These are phyloP conservation scores for Hyperopisus bebe DNA, from an alignment of 2,113 vertebrate genomes.

Conservation along the genomic window DNA sequence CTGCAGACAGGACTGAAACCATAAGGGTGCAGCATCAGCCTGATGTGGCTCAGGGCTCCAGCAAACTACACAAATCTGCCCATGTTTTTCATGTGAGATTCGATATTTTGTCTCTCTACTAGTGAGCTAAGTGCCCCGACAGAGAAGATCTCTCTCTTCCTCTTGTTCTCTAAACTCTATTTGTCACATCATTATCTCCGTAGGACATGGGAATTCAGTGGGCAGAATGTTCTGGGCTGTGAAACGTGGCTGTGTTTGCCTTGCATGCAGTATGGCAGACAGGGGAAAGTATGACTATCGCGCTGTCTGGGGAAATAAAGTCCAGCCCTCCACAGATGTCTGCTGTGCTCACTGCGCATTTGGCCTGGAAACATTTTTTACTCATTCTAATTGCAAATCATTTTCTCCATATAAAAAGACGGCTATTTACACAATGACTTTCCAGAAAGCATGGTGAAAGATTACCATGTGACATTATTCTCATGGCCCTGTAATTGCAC, in stretches of 20 bases:
- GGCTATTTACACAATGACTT: background rate
- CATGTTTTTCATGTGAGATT: background rate
- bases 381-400: background rate
- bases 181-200: background rate
- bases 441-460: background rate
- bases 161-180: background rate
- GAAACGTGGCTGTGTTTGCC: background rate
- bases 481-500: background rate
- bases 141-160: background rate
- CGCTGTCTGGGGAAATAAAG: conserved; percentile 22
- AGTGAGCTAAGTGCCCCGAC: background rate
- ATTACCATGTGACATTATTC: background rate
- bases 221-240: conserved; percentile 27
- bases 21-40: conserved; percentile 41
- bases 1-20: conserved; percentile 28
- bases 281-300: conserved; percentile 36
- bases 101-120: background rate
- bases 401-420: background rate
- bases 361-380: background rate
- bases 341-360: background rate
- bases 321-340: conserved; percentile 30
- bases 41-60: background rate
- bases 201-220: background rate
- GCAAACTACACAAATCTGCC: background rate
- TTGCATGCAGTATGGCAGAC: conserved; percentile 24